phyloP scores from a whole-genome alignment of 2,113 vertebrate species.

The Boulengeromyrus knoepffleri region DNA sequence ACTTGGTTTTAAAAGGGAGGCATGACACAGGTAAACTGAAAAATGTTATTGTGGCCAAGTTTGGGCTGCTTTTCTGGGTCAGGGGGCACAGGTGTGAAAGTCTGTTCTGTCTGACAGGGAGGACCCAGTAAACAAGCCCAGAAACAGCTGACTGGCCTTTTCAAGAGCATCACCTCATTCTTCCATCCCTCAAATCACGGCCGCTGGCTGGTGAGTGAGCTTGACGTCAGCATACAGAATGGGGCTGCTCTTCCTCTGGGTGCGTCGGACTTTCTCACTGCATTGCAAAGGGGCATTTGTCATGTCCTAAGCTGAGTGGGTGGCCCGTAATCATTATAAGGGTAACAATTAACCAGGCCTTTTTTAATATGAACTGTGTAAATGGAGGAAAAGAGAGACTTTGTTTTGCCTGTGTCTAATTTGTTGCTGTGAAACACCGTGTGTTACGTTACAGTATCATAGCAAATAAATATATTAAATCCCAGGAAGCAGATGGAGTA shows the following conservation, averaged over 20 bases:
- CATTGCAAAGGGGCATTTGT: background rate
- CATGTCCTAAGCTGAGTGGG: background rate
- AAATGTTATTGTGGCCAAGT: background rate
- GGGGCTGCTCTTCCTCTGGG: background rate
- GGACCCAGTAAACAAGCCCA: slow-evolving; percentile 90
- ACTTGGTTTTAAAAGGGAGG: background rate
- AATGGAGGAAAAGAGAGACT: background rate
- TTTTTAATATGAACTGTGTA: background rate
- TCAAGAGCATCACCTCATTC: slow-evolving; percentile 92
- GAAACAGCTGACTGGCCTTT: slow-evolving; percentile 85
- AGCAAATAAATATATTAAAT: background rate
- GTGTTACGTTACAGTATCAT: background rate
- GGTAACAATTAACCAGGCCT: background rate
- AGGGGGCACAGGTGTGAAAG: background rate
- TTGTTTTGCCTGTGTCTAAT: background rate
- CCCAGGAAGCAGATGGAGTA: background rate
- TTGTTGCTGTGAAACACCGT: background rate
- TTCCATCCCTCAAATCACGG: slow-evolving; percentile 96
- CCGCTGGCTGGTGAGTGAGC: slow-evolving; percentile 86
- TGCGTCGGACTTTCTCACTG: background rate
- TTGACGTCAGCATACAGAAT: background rate
- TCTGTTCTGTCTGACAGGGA: slow-evolving; percentile 62
- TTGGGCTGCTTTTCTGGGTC: background rate
- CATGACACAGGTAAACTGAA: background rate
- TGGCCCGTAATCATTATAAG: background rate